Percentiles rank a stretch among this genome's conserved stretches.
Conservation (phyloP, 2,888 invertebrate species). For the Agapostemon virescens region DNA sequence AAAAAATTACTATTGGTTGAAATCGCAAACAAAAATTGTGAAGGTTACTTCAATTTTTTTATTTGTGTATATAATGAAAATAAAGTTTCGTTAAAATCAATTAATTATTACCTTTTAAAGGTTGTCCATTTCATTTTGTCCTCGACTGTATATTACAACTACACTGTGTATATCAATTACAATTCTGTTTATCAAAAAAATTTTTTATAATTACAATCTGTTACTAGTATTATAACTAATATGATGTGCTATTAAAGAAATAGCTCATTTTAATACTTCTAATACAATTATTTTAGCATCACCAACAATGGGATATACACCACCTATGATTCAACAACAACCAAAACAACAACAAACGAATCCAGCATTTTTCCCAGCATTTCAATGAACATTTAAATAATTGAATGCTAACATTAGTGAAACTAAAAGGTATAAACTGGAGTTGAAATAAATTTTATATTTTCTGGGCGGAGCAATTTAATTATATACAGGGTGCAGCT, state of each 20-base stretch:
- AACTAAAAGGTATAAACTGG: conserved; percentile 31
- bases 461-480: conserved; percentile 51
- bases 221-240: not conserved
- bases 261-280: not conserved
- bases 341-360: conserved; percentile 73
- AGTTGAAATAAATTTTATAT: conserved; percentile 52
- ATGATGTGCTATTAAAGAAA: not conserved
- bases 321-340: conserved; percentile 71
- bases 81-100: not conserved
- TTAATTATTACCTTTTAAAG: not conserved
- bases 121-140: not conserved
- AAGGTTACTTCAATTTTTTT: not conserved
- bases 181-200: not conserved
- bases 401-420: conserved; percentile 24
- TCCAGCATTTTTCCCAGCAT: conserved; percentile 77
- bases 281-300: conserved; percentile 61
- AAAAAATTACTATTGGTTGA: too few species aligned
- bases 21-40: too few species aligned
- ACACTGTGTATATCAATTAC: not conserved
- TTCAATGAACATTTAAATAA: conserved; percentile 71
- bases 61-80: too few species aligned
- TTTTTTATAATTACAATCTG: not conserved
- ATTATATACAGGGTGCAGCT: conserved; percentile 53
- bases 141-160: not conserved
- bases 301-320: conserved; percentile 70